Conservation (phyloP, 30 jellyfish, hydroid and myxozoan genomes). For the Rhopilema esculentum region DNA sequence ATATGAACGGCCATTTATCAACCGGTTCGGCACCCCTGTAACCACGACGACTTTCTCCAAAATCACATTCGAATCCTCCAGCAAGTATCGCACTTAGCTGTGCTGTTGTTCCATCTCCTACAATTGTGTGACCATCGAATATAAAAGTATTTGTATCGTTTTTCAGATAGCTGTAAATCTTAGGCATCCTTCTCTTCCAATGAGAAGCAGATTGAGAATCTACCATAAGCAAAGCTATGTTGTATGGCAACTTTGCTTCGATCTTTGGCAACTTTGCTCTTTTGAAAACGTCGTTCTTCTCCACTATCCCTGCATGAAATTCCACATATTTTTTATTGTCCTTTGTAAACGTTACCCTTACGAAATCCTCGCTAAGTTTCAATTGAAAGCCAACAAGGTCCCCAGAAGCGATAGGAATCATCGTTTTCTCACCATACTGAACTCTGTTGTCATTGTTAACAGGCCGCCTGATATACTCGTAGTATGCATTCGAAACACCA, state of each 20-base stretch:
- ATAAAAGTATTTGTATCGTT: slow-evolving; percentile 12
- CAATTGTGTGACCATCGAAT: slow-evolving; percentile 68
- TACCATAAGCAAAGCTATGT: slow-evolving; percentile 18
- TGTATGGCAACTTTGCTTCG: neutral
- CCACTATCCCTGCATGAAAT: neutral
- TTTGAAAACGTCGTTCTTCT: neutral
- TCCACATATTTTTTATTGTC: slow-evolving; percentile 1
- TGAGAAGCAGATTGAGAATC: slow-evolving; percentile 24
- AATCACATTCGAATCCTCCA: slow-evolving; percentile 18
- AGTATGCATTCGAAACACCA: neutral
- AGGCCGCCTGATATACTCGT: neutral
- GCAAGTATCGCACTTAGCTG: slow-evolving; percentile 60
- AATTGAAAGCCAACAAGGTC: neutral
- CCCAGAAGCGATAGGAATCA: neutral
- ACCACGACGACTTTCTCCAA: slow-evolving; percentile 72
- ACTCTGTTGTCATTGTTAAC: neutral
- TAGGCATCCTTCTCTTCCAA: slow-evolving; percentile 15
- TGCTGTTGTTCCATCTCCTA: slow-evolving; percentile 75
- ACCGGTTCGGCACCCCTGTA: slow-evolving; percentile 3
- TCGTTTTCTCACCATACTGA: neutral
- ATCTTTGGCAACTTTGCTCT: neutral
- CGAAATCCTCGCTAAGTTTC: neutral
- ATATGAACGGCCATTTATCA: slow-evolving; percentile 75
- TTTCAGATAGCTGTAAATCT: slow-evolving; percentile 5
- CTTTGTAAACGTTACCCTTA: slow-evolving; percentile 2